Percentiles rank a stretch among this genome's conserved stretches.
phyloP scores from a whole-genome alignment of 1,140 invertebrate genomes.

The Platyura marginata region DNA sequence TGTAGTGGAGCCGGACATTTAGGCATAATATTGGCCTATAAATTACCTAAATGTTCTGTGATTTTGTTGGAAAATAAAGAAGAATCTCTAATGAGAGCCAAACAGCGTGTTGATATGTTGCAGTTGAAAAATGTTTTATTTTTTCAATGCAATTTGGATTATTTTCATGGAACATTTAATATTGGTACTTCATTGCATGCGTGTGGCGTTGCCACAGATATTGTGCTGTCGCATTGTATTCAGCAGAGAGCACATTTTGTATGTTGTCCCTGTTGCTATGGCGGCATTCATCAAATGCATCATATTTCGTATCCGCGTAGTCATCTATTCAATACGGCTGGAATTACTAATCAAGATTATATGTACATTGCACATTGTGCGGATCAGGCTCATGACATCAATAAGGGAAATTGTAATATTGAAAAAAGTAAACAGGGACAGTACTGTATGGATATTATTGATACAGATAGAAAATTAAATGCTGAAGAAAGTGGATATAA shows the following conservation, averaged over 20 bases:
- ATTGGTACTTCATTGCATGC: constrained; percentile 81
- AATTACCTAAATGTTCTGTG: constrained; percentile 54
- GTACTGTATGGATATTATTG: constrained; percentile 71
- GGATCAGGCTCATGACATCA: constrained; percentile 66
- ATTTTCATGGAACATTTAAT: constrained; percentile 58
- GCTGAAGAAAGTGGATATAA: constrained; percentile 56
- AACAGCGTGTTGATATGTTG: constrained; percentile 45
- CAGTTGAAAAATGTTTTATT: constrained; percentile 57
- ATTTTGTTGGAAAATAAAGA: constrained; percentile 88
- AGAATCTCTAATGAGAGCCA: constrained; percentile 59
- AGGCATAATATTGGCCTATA: constrained; percentile 65
- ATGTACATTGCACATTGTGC: constrained; percentile 70
- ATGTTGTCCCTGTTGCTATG: constrained; percentile 89
- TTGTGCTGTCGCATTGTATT: constrained; percentile 74
- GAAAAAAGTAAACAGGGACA: constrained; percentile 52
- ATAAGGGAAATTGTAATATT: constrained; percentile 29
- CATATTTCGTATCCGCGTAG: constrained; percentile 60
- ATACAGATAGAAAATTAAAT: constrained; percentile 60
- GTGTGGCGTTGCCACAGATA: constrained; percentile 85
- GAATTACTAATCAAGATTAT: constrained; percentile 42
- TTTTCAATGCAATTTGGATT: constrained; percentile 75
- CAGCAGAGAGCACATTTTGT: constrained; percentile 62
- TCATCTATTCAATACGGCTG: constrained; percentile 26
- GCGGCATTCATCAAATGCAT: constrained; percentile 48
- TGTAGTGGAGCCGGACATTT: constrained; percentile 88